Percentiles rank a stretch among this genome's conserved stretches.
phyloP scores from a whole-genome alignment of 2,888 invertebrate genomes.

The Ophraella communa region DNA sequence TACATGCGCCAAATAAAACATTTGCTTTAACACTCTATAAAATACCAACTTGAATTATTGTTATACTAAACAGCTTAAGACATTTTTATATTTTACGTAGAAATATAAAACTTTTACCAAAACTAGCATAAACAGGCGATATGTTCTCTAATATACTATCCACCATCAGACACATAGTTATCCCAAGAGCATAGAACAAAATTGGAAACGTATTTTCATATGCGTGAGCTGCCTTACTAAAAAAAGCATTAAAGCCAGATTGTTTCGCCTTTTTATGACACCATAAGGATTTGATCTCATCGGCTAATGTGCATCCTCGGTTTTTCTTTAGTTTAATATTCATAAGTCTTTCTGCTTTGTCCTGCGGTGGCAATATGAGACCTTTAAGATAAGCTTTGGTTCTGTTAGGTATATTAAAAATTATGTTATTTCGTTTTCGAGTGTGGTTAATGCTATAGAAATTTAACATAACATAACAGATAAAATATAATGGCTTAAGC shows the following conservation, averaged over 20 bases:
- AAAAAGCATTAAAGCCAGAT: constrained; percentile 21
- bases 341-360: constrained; percentile 13
- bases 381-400: not conserved
- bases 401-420: not conserved
- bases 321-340: constrained; percentile 3
- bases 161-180: not conserved
- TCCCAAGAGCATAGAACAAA: constrained; percentile 13
- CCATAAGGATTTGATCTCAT: constrained; percentile 19
- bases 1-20: no score
- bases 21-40: no score
- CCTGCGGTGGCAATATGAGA: not conserved
- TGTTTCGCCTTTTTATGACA: constrained; percentile 24
- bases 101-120: not conserved
- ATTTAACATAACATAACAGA: not conserved
- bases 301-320: constrained; percentile 7
- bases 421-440: not conserved
- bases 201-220: constrained; percentile 19
- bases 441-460: not conserved
- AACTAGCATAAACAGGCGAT: not conserved
- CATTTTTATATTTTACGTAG: no score
- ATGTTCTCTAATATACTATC: not conserved
- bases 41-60: no score
- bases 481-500: not conserved
- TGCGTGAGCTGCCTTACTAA: constrained; percentile 5
- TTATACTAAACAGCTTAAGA: no score